phyloP scores from a whole-genome alignment of 2,113 vertebrate genomes.

The Puffinus mauretanicus region DNA sequence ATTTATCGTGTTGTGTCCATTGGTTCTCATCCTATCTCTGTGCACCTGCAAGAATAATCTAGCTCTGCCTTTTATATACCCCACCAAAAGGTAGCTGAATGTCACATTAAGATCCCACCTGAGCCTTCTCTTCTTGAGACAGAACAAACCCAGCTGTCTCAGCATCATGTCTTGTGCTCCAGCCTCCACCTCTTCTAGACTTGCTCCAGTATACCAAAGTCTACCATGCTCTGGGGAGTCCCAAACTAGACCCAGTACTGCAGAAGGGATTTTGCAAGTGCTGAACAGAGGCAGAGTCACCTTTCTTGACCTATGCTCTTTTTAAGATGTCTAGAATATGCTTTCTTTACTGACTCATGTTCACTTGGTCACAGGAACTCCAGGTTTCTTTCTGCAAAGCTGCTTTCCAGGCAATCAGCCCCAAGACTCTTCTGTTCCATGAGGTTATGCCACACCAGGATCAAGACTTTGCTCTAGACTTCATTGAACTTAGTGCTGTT shows the following conservation, averaged over 20 bases:
- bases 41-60: neutral
- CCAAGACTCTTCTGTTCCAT: neutral
- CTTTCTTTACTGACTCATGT: neutral
- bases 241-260: neutral
- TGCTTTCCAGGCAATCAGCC: neutral
- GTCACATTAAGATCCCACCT: neutral
- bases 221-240: neutral
- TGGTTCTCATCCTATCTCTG: neutral
- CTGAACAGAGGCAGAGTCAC: neutral
- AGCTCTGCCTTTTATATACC: neutral
- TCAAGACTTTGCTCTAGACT: neutral
- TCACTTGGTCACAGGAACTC: neutral
- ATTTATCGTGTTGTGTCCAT: neutral
- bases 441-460: neutral
- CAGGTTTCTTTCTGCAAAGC: neutral
- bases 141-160: neutral
- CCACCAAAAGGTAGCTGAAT: neutral
- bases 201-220: neutral
- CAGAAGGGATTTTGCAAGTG: neutral
- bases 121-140: neutral
- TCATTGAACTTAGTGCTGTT: neutral
- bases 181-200: neutral
- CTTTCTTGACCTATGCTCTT: neutral
- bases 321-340: neutral
- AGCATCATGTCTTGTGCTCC: neutral